Conservation (phyloP, 2,113 vertebrate species). For the Hyperoodon ampullatus region DNA sequence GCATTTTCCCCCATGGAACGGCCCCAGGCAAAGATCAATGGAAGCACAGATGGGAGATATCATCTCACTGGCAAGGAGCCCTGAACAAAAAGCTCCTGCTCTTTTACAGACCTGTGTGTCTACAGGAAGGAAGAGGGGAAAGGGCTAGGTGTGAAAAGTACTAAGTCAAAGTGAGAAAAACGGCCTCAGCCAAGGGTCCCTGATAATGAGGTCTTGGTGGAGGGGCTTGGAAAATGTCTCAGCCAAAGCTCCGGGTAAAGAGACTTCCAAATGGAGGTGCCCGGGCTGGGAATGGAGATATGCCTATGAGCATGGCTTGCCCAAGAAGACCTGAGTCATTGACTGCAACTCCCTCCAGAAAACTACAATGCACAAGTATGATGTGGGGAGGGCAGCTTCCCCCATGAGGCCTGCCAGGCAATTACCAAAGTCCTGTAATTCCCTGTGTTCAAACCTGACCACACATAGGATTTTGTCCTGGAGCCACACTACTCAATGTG, state of each 20-base stretch:
- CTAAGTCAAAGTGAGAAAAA: not conserved
- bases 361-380: not conserved
- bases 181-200: not conserved
- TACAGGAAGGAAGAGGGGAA: not conserved
- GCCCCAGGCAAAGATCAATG: not conserved
- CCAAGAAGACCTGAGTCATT: not conserved
- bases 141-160: not conserved
- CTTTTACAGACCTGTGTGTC: not conserved
- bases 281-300: not conserved
- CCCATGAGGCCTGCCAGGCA: not conserved
- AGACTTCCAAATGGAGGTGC: not conserved
- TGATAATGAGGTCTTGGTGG: not conserved
- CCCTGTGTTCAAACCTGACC: not conserved
- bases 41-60: not conserved
- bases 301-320: not conserved
- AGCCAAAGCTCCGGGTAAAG: not conserved
- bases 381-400: not conserved
- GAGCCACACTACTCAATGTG: not conserved
- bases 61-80: not conserved
- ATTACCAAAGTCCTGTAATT: not conserved
- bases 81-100: slow-evolving; percentile 4
- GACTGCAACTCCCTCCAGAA: not conserved
- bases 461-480: not conserved
- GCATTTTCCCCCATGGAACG: not conserved
- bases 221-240: not conserved